Evolutionary conservation across 1,140 invertebrate genomes (phyloP), one percentile per base, ranked within the genome.

Genomic region (Caenorhabditis brenneri): DNA sequence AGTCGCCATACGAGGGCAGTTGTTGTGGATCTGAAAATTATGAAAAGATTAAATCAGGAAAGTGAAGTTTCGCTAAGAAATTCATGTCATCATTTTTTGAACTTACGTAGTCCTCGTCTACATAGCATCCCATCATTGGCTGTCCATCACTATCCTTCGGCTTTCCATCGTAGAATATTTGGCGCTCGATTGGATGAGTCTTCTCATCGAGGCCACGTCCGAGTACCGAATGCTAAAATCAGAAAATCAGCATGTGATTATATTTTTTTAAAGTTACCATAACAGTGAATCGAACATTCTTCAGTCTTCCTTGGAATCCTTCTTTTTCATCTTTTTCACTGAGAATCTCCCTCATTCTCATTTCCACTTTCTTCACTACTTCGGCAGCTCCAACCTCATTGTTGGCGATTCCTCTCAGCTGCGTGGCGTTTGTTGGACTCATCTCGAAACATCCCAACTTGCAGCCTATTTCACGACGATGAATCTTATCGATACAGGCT

Each of bases 171-270:
- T 74, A 74, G 22, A 74, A 74, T 42, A 74, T n/a, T 46, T 74
- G 65, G 22, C n/a, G 33, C 46, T 74, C 65, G n/a, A 74, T 46
- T 16, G 65, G 65, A 42, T 74, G 65, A 42, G 65, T 74, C 16
- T 74, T 42, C 10, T 74, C 65, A n/a, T 74, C 65, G 0, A 74
- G 36, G 1, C 65, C 65, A 1, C 65, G 16, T 24, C n/a, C 65
- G 10, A 74, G 36, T 4, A 74, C 65, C n/a, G 65, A 74, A 74
- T 74, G 65, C 65, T 74, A 36, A 74, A 74, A 29, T 58, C 29
- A 0, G 10, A 19, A 74, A 19, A 42, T 24, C 19, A 31, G 7
- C 15, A 55, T 10, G 12, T 27, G 10, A 2, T n/a, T n/a, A n/a
- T 27, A 9, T 55, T 10, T 10, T 55, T 10, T 27, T 10, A 29